phyloP scores from a whole-genome alignment of 2,113 vertebrate species.

The Periophthalmus modestus region DNA sequence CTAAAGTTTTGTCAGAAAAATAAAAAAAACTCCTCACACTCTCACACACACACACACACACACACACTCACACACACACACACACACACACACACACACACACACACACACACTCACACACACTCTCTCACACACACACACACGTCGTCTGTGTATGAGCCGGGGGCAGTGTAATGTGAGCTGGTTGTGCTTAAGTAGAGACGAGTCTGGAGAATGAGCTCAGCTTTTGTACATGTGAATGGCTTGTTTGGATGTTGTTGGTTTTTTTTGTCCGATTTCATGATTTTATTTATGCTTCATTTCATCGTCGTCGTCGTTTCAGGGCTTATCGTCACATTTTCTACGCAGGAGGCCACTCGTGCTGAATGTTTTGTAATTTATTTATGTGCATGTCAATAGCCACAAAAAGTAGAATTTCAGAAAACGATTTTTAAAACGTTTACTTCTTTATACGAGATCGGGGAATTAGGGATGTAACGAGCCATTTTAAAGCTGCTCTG shows the following conservation, averaged over 20 bases:
- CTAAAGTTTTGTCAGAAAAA: no score
- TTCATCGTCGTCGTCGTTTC: slow-evolving; percentile 22
- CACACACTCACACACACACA: no score
- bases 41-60: no score
- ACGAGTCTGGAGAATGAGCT: not conserved
- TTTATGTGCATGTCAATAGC: slow-evolving; percentile 49
- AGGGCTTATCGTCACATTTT: slow-evolving; percentile 51
- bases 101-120: no score
- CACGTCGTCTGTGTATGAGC: not conserved
- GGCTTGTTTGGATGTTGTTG: slow-evolving; percentile 22
- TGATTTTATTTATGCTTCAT: slow-evolving; percentile 23
- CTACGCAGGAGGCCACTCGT: slow-evolving; percentile 70
- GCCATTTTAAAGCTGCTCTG: no score
- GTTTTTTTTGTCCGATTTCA: slow-evolving; percentile 21
- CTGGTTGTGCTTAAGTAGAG: slow-evolving; percentile 22
- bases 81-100: no score
- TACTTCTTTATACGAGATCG: no score
- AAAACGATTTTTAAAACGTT: slow-evolving; percentile 22
- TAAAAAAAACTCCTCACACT: no score
- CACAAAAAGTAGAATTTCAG: slow-evolving; percentile 7
- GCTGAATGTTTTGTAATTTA: slow-evolving; percentile 69
- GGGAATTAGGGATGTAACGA: no score
- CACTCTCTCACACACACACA: no score
- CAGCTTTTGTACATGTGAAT: slow-evolving; percentile 14
- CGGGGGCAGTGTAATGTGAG: slow-evolving; percentile 1